These are phyloP conservation scores for Numida meleagris DNA, from an alignment of 2,113 vertebrate species.

Conservation along the genomic window DNA sequence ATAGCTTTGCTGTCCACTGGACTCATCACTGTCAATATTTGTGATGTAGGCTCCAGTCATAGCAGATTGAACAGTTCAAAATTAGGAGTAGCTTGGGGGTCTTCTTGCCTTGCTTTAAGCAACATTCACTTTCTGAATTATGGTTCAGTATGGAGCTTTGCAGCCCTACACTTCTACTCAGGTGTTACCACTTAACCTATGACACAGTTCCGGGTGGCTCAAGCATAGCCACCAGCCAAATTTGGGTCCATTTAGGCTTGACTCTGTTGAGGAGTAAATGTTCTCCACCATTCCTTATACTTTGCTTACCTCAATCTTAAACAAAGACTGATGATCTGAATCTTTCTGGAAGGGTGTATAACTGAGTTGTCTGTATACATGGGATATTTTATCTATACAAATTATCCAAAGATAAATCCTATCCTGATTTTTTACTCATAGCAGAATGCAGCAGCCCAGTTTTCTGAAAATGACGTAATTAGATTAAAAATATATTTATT, in stretches of 20 bases:
- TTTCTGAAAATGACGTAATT: background rate
- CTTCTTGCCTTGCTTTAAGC: background rate
- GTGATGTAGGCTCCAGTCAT: background rate
- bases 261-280: background rate
- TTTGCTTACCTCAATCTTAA: background rate
- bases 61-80: background rate
- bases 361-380: background rate
- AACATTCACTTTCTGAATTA: background rate
- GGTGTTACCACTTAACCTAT: background rate
- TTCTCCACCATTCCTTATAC: background rate
- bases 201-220: background rate
- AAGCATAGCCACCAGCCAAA: background rate
- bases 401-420: background rate
- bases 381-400: background rate
- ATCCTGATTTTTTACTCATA: background rate
- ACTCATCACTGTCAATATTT: no score
- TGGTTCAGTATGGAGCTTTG: background rate
- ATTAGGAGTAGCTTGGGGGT: background rate
- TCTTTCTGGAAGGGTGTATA: background rate
- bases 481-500: background rate
- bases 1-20: background rate
- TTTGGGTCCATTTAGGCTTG: background rate
- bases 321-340: background rate
- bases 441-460: background rate
- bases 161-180: background rate